phyloP scores from a whole-genome alignment of 2,797 vertebrate species.

The Platalea minor region DNA sequence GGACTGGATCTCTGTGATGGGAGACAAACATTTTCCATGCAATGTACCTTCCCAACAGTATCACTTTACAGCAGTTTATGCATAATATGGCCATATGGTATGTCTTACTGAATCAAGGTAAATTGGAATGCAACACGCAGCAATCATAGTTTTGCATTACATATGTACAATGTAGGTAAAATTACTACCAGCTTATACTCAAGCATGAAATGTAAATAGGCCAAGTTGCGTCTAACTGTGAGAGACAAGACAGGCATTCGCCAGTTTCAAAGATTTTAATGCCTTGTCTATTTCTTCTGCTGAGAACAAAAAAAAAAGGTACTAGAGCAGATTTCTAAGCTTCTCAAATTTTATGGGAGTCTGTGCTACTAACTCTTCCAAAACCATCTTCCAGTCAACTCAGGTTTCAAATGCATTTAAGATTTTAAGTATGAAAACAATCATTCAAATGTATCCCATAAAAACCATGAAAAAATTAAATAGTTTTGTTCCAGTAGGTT shows the following conservation, averaged over 20 bases:
- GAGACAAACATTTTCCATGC: background rate
- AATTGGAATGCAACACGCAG: background rate
- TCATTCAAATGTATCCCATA: background rate
- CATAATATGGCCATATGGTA: background rate
- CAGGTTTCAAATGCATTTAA: background rate
- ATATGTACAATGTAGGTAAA: background rate
- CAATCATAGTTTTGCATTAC: background rate
- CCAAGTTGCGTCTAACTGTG: background rate
- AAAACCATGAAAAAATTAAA: background rate
- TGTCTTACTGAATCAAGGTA: conserved; percentile 2
- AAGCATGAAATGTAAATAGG: background rate
- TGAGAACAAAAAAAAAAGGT: background rate
- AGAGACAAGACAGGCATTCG: background rate
- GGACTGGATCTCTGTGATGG: background rate
- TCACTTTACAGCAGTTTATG: background rate
- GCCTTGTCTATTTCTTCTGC: background rate
- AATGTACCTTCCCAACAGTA: background rate
- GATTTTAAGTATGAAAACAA: background rate
- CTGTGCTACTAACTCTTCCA: background rate
- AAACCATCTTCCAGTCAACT: background rate
- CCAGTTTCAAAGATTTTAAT: background rate
- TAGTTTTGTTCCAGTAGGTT: background rate
- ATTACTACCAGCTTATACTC: background rate
- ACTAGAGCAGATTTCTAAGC: background rate
- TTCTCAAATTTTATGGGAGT: background rate